Evolutionary conservation across 2,888 invertebrate genomes (phyloP).

Genomic region (Trichogramma evanescens): DNA sequence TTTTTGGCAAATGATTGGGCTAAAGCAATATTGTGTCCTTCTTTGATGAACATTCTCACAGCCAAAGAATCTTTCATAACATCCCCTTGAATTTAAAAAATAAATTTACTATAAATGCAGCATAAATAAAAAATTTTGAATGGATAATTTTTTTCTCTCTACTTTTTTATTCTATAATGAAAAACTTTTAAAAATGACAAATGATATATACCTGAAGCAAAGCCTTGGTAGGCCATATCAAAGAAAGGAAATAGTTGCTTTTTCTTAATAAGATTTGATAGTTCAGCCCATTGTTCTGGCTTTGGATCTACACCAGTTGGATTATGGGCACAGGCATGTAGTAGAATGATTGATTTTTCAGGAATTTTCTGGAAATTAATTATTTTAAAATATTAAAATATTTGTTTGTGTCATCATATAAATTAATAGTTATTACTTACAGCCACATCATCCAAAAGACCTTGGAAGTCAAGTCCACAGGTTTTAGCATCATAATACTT

Average conservation of each 20-base stretch:
- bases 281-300: conserved; percentile 81
- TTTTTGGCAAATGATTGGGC: conserved; percentile 97
- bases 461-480: conserved; percentile 87
- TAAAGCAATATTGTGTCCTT: conserved; percentile 80
- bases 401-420: neutral
- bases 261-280: conserved; percentile 75
- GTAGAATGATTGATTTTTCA: conserved; percentile 76
- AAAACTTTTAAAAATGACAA: neutral
- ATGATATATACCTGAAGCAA: conserved; percentile 63
- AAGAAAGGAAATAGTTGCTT: conserved; percentile 84
- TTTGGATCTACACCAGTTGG: conserved; percentile 93
- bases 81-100: conserved; percentile 54
- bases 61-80: conserved; percentile 83
- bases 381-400: conserved; percentile 3
- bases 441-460: conserved; percentile 79
- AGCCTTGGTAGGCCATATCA: conserved; percentile 99
- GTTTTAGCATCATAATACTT: conserved; percentile 90
- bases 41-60: conserved; percentile 76
- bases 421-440: conserved; percentile 51
- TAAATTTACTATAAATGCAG: conserved; percentile 8
- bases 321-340: conserved; percentile 98
- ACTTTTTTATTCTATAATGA: neutral
- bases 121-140: neutral
- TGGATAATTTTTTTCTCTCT: neutral
- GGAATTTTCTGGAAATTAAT: conserved; percentile 74